Percentiles rank a stretch among this genome's conserved stretches.
Evolutionary conservation across 2,797 vertebrate species (phyloP).

Genomic region (Clarias fuscus): DNA sequence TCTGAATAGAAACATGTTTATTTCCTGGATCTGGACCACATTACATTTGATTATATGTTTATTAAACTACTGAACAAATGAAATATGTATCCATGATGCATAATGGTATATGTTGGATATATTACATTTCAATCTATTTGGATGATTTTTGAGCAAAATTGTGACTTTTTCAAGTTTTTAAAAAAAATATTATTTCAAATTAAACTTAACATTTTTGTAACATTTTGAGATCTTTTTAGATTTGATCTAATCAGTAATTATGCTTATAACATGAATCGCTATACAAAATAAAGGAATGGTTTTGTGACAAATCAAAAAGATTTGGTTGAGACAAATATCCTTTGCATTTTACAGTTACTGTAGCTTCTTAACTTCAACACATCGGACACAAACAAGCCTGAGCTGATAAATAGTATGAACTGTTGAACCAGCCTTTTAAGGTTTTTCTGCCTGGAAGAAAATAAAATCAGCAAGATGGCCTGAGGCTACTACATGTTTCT

Average conservation of each 20-base stretch:
- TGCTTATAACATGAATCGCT: not conserved
- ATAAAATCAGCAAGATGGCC: constrained; percentile 14
- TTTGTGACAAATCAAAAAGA: not conserved
- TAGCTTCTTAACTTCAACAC: not conserved
- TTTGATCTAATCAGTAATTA: not conserved
- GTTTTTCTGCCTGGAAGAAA: constrained; percentile 13
- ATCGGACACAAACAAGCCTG: not conserved
- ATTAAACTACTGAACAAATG: not conserved
- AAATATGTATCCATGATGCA: not conserved
- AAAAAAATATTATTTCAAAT: too few relatives aligned
- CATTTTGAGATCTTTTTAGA: not conserved
- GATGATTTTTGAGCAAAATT: not conserved
- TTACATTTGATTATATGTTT: not conserved
- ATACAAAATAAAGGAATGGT: constrained; percentile 1
- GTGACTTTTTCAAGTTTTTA: not conserved
- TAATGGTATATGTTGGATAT: not conserved
- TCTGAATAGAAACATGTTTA: not conserved
- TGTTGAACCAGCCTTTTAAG: constrained; percentile 7
- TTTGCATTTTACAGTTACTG: not conserved
- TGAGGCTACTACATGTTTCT: not conserved
- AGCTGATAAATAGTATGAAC: constrained; percentile 16
- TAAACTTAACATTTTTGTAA: too few relatives aligned
- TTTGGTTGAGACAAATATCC: not conserved
- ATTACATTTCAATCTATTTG: not conserved
- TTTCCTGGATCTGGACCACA: not conserved